Conservation (phyloP, 2,113 vertebrate species). For the Agapornis roseicollis region DNA sequence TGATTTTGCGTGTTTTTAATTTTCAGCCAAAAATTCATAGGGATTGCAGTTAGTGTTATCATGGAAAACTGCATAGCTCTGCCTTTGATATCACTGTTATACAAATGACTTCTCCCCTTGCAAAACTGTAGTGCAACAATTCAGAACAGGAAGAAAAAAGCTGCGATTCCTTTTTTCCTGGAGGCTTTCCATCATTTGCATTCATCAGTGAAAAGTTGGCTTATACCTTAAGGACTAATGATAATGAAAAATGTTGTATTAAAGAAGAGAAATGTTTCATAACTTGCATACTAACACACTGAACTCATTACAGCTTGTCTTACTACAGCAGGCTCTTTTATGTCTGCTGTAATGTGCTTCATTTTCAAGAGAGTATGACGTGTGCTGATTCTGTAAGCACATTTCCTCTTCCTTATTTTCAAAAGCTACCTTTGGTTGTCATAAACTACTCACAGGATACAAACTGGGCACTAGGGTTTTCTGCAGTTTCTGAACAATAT, state of each 20-base stretch:
- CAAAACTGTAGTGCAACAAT: neutral
- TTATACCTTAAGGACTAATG: conserved; percentile 63
- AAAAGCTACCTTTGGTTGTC: conserved; percentile 39
- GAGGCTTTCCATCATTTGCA: conserved; percentile 49
- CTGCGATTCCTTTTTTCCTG: conserved; percentile 13
- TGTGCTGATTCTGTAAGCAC: conserved; percentile 31
- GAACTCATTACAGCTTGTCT: conserved; percentile 58
- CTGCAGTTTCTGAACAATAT: conserved; percentile 30
- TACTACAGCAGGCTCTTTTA: conserved; percentile 46
- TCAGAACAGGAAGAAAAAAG: neutral
- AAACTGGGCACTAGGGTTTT: conserved; percentile 38
- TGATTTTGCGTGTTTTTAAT: neutral
- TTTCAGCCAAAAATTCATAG: neutral
- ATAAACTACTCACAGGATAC: neutral
- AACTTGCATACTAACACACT: conserved; percentile 61
- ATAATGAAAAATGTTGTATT: conserved; percentile 63
- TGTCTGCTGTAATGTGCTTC: conserved; percentile 9
- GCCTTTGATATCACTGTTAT: neutral
- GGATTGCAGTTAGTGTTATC: neutral
- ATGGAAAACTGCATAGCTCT: neutral
- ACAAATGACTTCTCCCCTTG: neutral
- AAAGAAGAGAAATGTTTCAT: conserved; percentile 53
- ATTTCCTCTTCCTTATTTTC: conserved; percentile 22
- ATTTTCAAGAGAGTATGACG: conserved; percentile 48
- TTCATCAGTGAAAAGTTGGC: neutral